Evolutionary conservation across 2,888 invertebrate genomes (phyloP), one percentile per base, ranked within the genome.

Genomic region (Nipponacmea schrenckii): DNA sequence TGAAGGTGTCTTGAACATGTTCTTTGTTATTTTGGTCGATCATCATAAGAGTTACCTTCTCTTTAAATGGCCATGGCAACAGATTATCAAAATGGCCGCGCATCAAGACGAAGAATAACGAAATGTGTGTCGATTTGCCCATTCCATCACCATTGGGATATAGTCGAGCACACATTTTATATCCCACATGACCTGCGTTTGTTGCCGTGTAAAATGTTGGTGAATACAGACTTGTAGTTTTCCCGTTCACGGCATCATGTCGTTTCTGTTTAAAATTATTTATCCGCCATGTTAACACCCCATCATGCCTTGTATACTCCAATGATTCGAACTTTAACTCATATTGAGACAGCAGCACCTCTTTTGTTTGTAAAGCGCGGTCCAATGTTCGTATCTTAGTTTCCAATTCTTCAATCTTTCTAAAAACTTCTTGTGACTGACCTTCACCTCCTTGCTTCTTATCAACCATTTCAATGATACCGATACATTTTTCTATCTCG

Each of bases 91-190:
- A 84, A 5, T 81, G 79, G 7, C 87, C 85, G 70, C 81, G 76
- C 84, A 87, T 84, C 17, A 89, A 70, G 31, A 87, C 86, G 71
- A 88, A 85, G 78, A 88, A 89, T n/a, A 89, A 75, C 7, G 87
- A 87, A 26, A 88, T 70, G 75, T 88, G 86, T 0, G 84, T 81
- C n/a, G 82, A 81, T 65, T 85, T 86, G 17, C 86, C 87, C 75
- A 84, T 79, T 0, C 89, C 88, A 63, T 88, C 87, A 12, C 88
- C 88, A 77, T 87, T 86, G 7, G 85, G 83, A 70, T 86, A 88
- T 4, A 88, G 69, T 8, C 87, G 76, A 0, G 79, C 77, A 72
- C 85, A 87, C 84, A 88, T 81, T 75, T 86, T 87, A 76, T 88
- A 88, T 46, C 87, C 88, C 24, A 74, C 77, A 7, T 79, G 78